These are phyloP conservation scores for Phalangium opilio DNA, from an alignment of 2,888 invertebrate genomes.

Conservation along the genomic window DNA sequence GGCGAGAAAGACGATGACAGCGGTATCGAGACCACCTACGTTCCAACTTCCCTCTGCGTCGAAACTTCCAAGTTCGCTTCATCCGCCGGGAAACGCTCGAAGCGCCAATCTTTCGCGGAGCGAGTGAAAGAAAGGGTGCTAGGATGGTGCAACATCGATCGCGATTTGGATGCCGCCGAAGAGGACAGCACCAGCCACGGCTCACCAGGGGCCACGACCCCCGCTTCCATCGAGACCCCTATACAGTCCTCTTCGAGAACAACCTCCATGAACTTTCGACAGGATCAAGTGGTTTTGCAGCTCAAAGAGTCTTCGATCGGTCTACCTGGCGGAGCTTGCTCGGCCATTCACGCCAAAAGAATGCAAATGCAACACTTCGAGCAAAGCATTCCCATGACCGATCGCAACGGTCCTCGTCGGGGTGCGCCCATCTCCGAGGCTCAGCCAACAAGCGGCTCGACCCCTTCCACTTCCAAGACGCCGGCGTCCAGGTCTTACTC, in stretches of 20 bases:
- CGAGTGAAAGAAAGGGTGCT: constrained; percentile 12
- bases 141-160: constrained; percentile 43
- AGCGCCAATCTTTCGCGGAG: not conserved
- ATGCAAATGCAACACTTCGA: constrained; percentile 5
- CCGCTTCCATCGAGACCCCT: constrained; percentile 14
- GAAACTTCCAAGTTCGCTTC: constrained; percentile 11
- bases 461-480: not conserved
- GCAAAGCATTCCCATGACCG: constrained; percentile 16
- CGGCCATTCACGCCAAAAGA: constrained; percentile 8
- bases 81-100: constrained; percentile 3
- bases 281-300: constrained; percentile 18
- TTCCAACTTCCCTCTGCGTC: constrained; percentile 37
- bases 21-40: constrained; percentile 43
- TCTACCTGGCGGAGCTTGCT: constrained; percentile 18
- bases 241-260: constrained; percentile 32
- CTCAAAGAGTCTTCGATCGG: constrained; percentile 18
- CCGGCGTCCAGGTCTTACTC: constrained; percentile 8
- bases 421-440: not conserved
- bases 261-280: constrained; percentile 11
- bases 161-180: constrained; percentile 49
- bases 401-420: constrained; percentile 13
- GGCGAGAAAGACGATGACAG: constrained; percentile 17
- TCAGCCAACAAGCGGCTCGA: not conserved
- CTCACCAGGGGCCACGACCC: constrained; percentile 18
- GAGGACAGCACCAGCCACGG: constrained; percentile 36